Base-by-base conservation (phyloP, 1,140 invertebrate genomes). In the Bombus haemorrhoidalis region DNA sequence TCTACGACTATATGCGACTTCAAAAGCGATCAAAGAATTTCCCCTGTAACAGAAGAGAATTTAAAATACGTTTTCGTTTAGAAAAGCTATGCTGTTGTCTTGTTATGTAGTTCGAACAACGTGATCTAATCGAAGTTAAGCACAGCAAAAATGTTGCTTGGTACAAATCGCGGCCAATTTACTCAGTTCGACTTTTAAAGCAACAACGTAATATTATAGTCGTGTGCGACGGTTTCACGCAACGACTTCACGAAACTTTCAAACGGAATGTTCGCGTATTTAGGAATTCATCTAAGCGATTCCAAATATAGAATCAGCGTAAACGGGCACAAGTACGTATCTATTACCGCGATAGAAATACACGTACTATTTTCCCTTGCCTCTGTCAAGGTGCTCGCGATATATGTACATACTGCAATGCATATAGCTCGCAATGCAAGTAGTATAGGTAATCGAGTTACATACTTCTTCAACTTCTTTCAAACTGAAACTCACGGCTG, bases 281-380 rank as follows among this genome's bases (percentile, higher is more conserved):
- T 72, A 81, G 79, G 34, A 81, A 81, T 81, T 59, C 34, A 39
- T 10, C 47, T 71, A 72, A 81, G 18, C 43, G 8, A 53, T 53
- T 71, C 47, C 79, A 81, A 81, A 81, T 53, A 81, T 81, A 81
- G 78, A n/a, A 28, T 69, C 32, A 53, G 28, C 34, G 66, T 37
- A 71, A 80, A 53, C 43, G 32, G 34, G 79, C 5, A 39, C 79
- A 81, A 81, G 43, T 57, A 71, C 66, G 28, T 39, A 25, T 72
- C 47, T 81, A 57, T 81, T 81, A 43, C 41, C 13, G 43, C 68
- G 47, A 62, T 53, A 69, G 22, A 80, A 80, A 69, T 53, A 53
- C 41, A 32, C 41, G n/a, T 69, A 47, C 62, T 47, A 47, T 62
- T 68, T 69, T 75, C 28, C n/a, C 15, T 69, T 18, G 43, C 25